Base-by-base conservation (phyloP, 2,113 vertebrate genomes). In the Puma concolor region DNA sequence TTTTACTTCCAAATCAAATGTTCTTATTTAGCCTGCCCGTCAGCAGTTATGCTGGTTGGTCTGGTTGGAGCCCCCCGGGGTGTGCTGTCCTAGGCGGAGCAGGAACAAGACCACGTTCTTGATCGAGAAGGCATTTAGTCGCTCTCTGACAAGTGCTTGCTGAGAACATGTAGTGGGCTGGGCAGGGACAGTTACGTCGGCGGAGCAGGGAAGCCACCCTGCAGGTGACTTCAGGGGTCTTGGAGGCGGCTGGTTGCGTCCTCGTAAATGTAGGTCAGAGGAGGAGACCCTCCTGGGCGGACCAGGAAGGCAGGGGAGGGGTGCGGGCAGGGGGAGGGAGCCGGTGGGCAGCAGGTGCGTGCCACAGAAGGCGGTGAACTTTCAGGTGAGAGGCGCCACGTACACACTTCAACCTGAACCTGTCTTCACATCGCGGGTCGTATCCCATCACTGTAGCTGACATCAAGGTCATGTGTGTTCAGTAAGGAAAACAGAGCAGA, bases 401-500 rank as follows among this genome's bases (percentile, higher is more conserved):
- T 29, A 7, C 4, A 21, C 76, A 19, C 29, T 38, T n/a, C 66
- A 25, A 25, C 79, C 72, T 2, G 11, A 16, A 29, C 69, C 8
- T 36, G 0, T 71, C 76, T 79, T 52, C 76, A 57, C 21, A 7
- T 21, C 17, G 12, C 57, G 17, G 31, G 4, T 31, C 17, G 7
- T 10, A 19, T 12, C 29, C 14, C 2, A 1, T 41, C 1, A 1
- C 31, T 3, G 0, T 3, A 14, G 17, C 69, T 67, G 41, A 63
- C 27, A 36, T 57, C 31, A 52, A 50, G 27, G 77, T 66, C 57
- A 81, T 13, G 5, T 81, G 1, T 76, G 21, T 74, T 85, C 27
- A 12, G 7, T 17, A 36, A 82, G 69, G 48, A 93, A 41, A 38
- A 31, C 2, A 3, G 67, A 54, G 23, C 52, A 60, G 72, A 10